Base-by-base conservation (phyloP, 2,888 invertebrate species). In the Apamea epomidion region DNA sequence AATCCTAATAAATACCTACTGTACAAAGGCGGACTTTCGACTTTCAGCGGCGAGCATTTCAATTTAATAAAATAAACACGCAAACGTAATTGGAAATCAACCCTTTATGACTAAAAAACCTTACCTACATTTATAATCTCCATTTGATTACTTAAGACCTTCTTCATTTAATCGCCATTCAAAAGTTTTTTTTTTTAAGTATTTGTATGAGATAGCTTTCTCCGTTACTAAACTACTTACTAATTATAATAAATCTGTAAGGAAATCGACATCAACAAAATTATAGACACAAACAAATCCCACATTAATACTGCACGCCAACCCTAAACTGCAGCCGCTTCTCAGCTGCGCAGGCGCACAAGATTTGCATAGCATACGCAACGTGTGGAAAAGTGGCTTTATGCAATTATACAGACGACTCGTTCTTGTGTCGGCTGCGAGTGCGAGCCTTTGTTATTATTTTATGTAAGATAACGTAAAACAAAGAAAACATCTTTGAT, bases 301-400 rank as follows among this genome's bases (percentile, higher is more conserved):
- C 14, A 14, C 25, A 37, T 14, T 37, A 7, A 65, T 32, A 37
- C 12, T 32, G 32, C 21, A 7, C n/a, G 18, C 6, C 80, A 89
- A 37, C 88, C 88, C 87, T 89, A 88, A 21, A 54, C 54, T 10
- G 25, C 45, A 71, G 48, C 69, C 48, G 70, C 80, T 80, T 79
- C 87, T 88, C 83, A 88, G 82, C 81, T 80, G 89, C 82, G 86
- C 88, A 37, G 67, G 81, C 83, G 86, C 84, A 78, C 70, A 42
- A 75, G 72, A 89, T 89, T 89, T 88, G 86, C 86, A 89, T 89
- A 87, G 87, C 80, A 81, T 79, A 84, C 91, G 91, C 91, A 91
- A 86, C 87, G 81, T 84, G 86, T 91, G 91, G 91, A 91, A 91
- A 91, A 91, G 83, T 86, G 87, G 77, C 75, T 88, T 91, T 89